phyloP scores from a whole-genome alignment of 2,113 vertebrate genomes.

The Varanus komodoensis region DNA sequence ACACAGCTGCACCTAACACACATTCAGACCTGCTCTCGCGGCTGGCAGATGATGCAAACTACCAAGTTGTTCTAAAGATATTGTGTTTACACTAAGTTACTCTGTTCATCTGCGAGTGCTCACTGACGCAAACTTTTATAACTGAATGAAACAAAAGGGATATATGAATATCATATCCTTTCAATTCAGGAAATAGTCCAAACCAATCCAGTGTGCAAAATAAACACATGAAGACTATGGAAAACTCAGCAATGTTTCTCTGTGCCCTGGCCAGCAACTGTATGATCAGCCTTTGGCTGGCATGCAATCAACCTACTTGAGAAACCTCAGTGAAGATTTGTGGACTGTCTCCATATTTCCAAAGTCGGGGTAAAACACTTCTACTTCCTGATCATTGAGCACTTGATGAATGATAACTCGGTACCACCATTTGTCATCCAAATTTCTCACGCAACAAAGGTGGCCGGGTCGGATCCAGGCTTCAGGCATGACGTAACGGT shows the following conservation, averaged over 20 bases:
- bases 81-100: no score
- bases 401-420: constrained; percentile 87
- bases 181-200: not conserved
- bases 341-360: constrained; percentile 81
- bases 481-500: constrained; percentile 85
- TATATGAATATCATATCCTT: not conserved
- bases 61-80: not conserved
- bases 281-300: not conserved
- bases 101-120: not conserved
- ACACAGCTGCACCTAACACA: not conserved
- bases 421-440: constrained; percentile 88
- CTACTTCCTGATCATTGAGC: constrained; percentile 79
- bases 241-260: constrained; percentile 18
- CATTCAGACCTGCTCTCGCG: not conserved
- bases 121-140: not conserved
- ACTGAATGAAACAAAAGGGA: not conserved
- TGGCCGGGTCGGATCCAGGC: constrained; percentile 84
- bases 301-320: constrained; percentile 83
- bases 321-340: constrained; percentile 84
- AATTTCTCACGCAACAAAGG: constrained; percentile 84
- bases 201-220: rapidly evolving
- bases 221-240: not conserved
- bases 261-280: not conserved
- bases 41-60: not conserved
- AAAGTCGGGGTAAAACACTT: constrained; percentile 91